phyloP scores from a whole-genome alignment of 2,113 vertebrate species.

The Chloebia gouldiae region DNA sequence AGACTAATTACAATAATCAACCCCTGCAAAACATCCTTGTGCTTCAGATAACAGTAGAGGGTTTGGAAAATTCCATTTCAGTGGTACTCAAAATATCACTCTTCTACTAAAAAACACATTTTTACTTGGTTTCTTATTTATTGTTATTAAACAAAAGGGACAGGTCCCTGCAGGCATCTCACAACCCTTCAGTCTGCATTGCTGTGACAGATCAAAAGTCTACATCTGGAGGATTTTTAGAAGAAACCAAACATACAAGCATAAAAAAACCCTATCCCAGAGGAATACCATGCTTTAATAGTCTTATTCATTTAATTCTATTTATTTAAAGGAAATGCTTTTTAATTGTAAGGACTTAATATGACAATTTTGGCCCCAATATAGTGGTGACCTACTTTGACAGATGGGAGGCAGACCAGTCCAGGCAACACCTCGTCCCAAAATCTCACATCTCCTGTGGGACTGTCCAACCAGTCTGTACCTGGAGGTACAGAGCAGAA shows the following conservation, averaged over 20 bases:
- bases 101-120: not conserved
- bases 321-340: not conserved
- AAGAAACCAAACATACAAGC: not conserved
- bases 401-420: conserved; percentile 20
- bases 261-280: not conserved
- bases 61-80: not conserved
- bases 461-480: conserved; percentile 5
- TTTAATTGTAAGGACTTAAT: not conserved
- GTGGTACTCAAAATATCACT: not conserved
- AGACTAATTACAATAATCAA: not conserved
- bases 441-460: conserved; percentile 12
- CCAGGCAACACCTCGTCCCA: not conserved
- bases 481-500: not conserved
- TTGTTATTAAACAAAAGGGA: not conserved
- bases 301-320: not conserved
- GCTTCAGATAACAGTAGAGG: not conserved
- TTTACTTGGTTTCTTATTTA: not conserved
- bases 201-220: not conserved
- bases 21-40: not conserved
- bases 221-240: not conserved
- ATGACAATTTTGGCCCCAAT: not conserved
- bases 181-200: not conserved
- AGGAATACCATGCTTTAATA: not conserved
- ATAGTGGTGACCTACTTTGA: not conserved
- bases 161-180: not conserved